A percentile compares a stretch with the other conserved stretches of the same genome.
Conservation (phyloP, 1,140 invertebrate species). For the Pseudobourletiella spinata region DNA sequence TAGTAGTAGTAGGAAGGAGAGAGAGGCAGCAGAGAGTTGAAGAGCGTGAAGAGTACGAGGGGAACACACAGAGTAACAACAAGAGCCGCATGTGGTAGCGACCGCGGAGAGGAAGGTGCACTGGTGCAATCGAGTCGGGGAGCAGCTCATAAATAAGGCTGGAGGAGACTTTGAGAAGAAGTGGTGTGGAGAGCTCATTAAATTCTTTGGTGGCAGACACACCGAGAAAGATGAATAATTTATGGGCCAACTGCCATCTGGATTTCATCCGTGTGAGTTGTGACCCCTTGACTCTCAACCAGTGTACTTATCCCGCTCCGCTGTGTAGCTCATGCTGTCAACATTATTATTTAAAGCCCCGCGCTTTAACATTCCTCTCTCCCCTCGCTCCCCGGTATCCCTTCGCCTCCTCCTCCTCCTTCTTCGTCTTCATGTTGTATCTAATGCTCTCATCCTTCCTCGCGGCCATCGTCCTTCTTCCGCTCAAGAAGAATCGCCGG, state of each 20-base stretch:
- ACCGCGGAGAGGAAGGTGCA: neutral
- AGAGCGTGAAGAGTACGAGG: neutral
- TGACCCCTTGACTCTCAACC: neutral
- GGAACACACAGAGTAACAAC: no score
- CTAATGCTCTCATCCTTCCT: no score
- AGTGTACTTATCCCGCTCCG: neutral
- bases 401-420: neutral
- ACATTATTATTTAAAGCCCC: neutral
- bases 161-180: neutral
- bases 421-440: neutral
- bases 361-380: neutral
- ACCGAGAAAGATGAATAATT: slow-evolving; percentile 11
- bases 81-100: no score
- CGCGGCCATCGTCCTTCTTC: no score
- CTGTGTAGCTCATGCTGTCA: neutral
- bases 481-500: no score
- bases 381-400: neutral
- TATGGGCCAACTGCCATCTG: neutral
- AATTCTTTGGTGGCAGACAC: slow-evolving; percentile 9
- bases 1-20: neutral
- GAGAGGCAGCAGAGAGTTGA: no score
- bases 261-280: neutral
- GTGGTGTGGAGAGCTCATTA: slow-evolving; percentile 6
- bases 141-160: slow-evolving; percentile 5
- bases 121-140: no score